phyloP scores from a whole-genome alignment of 2,888 invertebrate species.

The Ommatoiulus sabulosus region DNA sequence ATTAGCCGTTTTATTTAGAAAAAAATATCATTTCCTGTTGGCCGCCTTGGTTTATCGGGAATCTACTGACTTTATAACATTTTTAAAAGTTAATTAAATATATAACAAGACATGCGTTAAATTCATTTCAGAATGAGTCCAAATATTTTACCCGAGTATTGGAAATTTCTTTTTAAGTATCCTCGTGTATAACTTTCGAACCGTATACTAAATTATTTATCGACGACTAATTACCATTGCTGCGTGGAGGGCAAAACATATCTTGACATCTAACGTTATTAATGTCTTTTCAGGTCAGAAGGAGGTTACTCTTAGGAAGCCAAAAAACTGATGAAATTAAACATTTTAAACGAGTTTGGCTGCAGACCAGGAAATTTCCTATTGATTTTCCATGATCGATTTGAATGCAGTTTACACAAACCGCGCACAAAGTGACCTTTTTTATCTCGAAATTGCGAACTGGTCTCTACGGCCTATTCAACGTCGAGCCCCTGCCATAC shows the following conservation, averaged over 20 bases:
- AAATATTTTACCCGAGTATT: neutral
- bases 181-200: neutral
- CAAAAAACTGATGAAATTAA: neutral
- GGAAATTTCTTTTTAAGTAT: neutral
- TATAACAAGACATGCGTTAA: neutral
- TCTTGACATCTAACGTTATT: neutral
- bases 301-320: neutral
- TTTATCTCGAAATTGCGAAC: neutral
- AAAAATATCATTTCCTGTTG: too few relatives aligned
- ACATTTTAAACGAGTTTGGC: constrained; percentile 7
- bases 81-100: neutral
- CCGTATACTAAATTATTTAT: too few relatives aligned
- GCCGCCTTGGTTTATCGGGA: too few relatives aligned
- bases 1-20: too few relatives aligned
- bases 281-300: neutral
- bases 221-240: neutral
- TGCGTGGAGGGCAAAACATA: neutral
- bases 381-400: constrained; percentile 40
- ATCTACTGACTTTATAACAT: neutral
- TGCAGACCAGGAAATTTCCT: neutral
- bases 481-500: neutral
- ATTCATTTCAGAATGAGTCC: neutral
- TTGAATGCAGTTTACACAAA: constrained; percentile 40
- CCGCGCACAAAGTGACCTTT: constrained; percentile 23
- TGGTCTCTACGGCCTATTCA: constrained; percentile 16